Evolutionary conservation across 2,113 vertebrate species (phyloP).

Genomic region (Gymnobelideus leadbeateri): DNA sequence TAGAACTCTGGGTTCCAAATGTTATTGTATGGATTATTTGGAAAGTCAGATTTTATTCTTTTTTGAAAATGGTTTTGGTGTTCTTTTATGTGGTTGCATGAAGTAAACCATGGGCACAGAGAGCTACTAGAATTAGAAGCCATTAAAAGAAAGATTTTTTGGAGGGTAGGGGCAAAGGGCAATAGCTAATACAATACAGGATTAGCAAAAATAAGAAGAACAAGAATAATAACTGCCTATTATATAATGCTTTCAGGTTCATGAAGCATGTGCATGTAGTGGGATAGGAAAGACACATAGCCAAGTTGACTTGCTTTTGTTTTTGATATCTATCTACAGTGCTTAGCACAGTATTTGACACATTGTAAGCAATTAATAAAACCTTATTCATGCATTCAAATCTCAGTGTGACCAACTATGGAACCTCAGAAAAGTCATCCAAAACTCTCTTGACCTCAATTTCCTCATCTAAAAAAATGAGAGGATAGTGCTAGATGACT

Average conservation of each 20-base stretch:
- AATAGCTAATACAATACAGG: not conserved
- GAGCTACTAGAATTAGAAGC: not conserved
- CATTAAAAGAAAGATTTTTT: not conserved
- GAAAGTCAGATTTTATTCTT: not conserved
- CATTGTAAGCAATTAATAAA: not conserved
- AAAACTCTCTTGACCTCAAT: not conserved
- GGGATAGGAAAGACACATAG: not conserved
- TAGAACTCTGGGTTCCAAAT: not conserved
- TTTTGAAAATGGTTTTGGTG: not conserved
- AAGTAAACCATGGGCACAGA: not conserved
- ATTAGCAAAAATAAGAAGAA: not conserved
- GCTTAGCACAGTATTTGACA: not conserved
- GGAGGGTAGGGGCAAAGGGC: not conserved
- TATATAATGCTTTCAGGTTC: not conserved
- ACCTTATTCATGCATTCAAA: not conserved
- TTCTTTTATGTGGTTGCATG: not conserved
- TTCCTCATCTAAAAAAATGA: not conserved
- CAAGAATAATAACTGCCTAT: not conserved
- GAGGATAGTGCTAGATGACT: not conserved
- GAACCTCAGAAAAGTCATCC: not conserved
- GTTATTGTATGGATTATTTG: not conserved
- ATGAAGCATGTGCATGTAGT: not conserved
- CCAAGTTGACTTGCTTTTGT: not conserved
- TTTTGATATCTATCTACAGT: not conserved
- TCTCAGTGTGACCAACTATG: not conserved